Evolutionary conservation across 37 sponge, comb jelly and placozoan species (phyloP).

Genomic region (Eunapius fragilis): DNA sequence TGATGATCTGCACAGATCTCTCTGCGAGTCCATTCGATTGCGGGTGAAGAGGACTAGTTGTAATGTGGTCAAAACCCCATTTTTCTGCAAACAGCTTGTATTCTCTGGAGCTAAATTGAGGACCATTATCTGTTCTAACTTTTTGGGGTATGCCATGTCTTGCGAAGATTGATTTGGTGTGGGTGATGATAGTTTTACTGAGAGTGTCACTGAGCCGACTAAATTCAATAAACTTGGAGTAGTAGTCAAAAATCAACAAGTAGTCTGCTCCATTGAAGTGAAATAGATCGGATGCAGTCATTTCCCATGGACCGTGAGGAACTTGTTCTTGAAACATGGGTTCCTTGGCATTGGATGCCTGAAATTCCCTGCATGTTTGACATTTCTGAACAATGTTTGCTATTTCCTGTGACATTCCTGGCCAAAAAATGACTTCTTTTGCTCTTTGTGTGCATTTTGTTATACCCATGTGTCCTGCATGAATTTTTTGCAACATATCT

Average conservation of each 20-base stretch:
- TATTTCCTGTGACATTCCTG: slow-evolving; percentile 17
- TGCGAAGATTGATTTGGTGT: slow-evolving; percentile 13
- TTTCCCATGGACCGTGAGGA: slow-evolving; percentile 14
- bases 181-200: slow-evolving; percentile 10
- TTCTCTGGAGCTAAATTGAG: slow-evolving; percentile 6
- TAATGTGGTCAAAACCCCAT: slow-evolving; percentile 4
- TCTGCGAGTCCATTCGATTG: slow-evolving; percentile 22
- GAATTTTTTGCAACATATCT: neutral
- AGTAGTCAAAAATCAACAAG: slow-evolving; percentile 11
- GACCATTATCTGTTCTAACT: neutral
- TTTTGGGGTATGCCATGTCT: slow-evolving; percentile 3
- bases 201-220: slow-evolving; percentile 1
- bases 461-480: neutral
- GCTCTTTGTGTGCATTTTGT: neutral
- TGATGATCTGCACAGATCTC: slow-evolving; percentile 14
- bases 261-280: neutral
- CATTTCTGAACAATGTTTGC: neutral
- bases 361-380: neutral
- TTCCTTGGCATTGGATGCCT: slow-evolving; percentile 8
- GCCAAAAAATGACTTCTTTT: slow-evolving; percentile 4
- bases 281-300: slow-evolving; percentile 7
- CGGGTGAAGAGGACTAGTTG: neutral
- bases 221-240: slow-evolving; percentile 5
- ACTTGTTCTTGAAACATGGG: slow-evolving; percentile 1
- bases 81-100: neutral